Conservation (phyloP, 2,113 vertebrate species). For the Tetraodon nigroviridis region DNA sequence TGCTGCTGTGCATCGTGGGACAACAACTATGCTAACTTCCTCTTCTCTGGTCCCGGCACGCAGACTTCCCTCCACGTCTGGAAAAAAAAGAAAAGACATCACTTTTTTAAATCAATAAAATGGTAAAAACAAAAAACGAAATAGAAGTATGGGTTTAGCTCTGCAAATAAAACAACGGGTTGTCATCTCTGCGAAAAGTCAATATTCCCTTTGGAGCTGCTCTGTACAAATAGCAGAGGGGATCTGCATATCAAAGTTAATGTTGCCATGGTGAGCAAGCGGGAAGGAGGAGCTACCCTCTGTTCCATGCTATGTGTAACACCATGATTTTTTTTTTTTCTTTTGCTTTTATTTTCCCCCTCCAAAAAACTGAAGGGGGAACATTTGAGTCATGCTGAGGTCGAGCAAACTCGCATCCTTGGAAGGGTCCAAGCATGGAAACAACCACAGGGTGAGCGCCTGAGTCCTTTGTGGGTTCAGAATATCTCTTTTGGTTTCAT, state of each 20-base stretch:
- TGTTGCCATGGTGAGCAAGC: conserved; percentile 51
- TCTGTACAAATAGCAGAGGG: conserved; percentile 40
- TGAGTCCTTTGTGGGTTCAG: conserved; percentile 30
- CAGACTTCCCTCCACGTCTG: conserved; percentile 74
- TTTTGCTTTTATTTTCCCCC: not conserved
- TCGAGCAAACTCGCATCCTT: conserved; percentile 32
- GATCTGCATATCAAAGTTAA: conserved; percentile 73
- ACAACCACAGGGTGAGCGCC: conserved; percentile 41
- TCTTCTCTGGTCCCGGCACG: conserved; percentile 32
- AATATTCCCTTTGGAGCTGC: conserved; percentile 53
- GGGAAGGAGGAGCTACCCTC: conserved; percentile 36
- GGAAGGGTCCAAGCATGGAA: conserved; percentile 39
- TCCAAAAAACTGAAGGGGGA: conserved; percentile 21
- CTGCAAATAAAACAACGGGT: conserved; percentile 49
- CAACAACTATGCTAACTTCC: conserved; percentile 28
- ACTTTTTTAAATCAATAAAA: conserved; percentile 17
- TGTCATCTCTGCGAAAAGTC: conserved; percentile 57
- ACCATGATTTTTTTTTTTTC: conserved; percentile 34
- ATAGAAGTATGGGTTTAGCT: conserved; percentile 21
- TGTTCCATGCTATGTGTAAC: conserved; percentile 44
- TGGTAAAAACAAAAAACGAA: not conserved
- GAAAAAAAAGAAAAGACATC: conserved; percentile 39
- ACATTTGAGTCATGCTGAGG: conserved; percentile 47
- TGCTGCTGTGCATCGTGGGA: conserved; percentile 8
- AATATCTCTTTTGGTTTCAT: conserved; percentile 30